A percentile compares a stretch with the other conserved stretches of the same genome.
Conservation (phyloP, 2,888 invertebrate genomes). For the Tetramorium bicarinatum region DNA sequence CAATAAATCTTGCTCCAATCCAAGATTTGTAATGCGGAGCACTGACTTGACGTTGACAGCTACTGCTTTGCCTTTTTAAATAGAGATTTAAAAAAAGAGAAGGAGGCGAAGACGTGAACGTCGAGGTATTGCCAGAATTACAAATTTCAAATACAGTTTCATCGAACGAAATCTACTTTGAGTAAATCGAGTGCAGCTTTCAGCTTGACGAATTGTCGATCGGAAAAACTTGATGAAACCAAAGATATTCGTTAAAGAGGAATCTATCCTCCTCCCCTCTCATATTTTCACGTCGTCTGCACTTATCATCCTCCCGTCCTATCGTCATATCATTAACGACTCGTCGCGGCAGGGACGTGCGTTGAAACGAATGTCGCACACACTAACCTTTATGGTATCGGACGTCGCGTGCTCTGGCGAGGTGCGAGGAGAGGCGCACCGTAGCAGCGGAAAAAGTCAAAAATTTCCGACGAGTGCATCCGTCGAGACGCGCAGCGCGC, state of each 20-base stretch:
- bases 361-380: conserved; percentile 32
- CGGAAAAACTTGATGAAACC: background rate
- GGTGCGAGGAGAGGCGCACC: conserved; percentile 76
- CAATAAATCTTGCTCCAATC: background rate
- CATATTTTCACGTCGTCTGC: background rate
- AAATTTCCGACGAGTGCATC: conserved; percentile 76
- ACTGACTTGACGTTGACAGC: too few relatives aligned
- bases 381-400: conserved; percentile 83
- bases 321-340: background rate
- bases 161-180: background rate
- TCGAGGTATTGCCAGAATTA: background rate
- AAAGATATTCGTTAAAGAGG: background rate
- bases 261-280: too few relatives aligned
- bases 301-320: background rate
- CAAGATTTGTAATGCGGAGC: too few relatives aligned
- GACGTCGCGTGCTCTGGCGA: conserved; percentile 79
- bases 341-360: too few relatives aligned
- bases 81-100: background rate
- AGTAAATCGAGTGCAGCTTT: background rate
- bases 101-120: background rate
- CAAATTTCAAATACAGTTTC: background rate
- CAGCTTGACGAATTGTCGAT: background rate
- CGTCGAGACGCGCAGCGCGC: conserved; percentile 49
- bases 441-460: conserved; percentile 74
- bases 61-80: background rate